Evolutionary conservation across 2,888 invertebrate genomes (phyloP), one percentile per base, ranked within the genome.

Genomic region (Agrochola circellaris): DNA sequence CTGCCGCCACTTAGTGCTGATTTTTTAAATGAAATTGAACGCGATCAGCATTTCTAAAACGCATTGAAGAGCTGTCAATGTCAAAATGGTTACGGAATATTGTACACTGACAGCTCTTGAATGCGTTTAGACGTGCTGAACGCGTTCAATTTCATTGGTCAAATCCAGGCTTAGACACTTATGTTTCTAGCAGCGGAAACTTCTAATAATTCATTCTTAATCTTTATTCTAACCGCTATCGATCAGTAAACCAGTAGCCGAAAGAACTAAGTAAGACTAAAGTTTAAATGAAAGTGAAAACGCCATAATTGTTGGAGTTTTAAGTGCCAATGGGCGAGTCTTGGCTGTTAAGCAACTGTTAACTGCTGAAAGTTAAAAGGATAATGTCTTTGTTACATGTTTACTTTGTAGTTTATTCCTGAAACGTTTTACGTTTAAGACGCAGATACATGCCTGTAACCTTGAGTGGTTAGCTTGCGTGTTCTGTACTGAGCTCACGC

Each of bases 281-380:
- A 70, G 15, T 81, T 81, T 73, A 45, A 66, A 51, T 68, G n/a
- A 58, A 73, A 82, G 34, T 77, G 66, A 42, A 66, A 62, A 62
- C 38, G 34, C 15, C 58, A 30, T 73, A 73, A 62, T 67, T 38
- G 61, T 45, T 26, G 2, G 69, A 82, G 69, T 82, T 77, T 67
- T 45, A 77, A 82, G 70, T 70, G 58, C 11, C n/a, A n/a, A 58
- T 51, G 38, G 67, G 66, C 38, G 26, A 45, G 60, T 66, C 54
- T n/a, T 15, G 13, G 72, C 70, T 51, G 74, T 83, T 66, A 77
- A 13, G 23, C 9, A 62, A 75, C 75, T 73, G 56, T 60, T 48
- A 75, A 83, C 72, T 75, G 69, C 54, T 68, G 2, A 23, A 83
- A 84, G 58, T 80, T 81, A 60, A 73, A 58, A 58, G 73, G 51